Evolutionary conservation across 2,888 invertebrate species (phyloP).

Genomic region (Atethmia centrago): DNA sequence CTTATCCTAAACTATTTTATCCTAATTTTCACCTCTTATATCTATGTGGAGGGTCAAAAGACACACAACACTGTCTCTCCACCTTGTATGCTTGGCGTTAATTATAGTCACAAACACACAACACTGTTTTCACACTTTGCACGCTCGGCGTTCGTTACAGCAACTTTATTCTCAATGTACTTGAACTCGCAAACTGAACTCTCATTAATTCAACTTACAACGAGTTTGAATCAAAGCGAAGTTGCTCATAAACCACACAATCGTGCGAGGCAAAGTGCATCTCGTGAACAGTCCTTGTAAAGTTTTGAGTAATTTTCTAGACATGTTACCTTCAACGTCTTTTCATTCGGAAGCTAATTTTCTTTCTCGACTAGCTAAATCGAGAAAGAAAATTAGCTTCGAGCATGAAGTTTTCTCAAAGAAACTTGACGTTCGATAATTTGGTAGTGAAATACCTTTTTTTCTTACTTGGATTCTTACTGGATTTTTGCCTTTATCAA

Average conservation of each 20-base stretch:
- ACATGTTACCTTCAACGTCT: slow-evolving; percentile 30
- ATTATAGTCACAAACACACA: no score
- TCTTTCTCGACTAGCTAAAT: slow-evolving; percentile 12
- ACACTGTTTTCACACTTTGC: no score
- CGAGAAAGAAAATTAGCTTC: no score
- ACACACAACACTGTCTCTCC: no score
- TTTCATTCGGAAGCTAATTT: slow-evolving; percentile 38
- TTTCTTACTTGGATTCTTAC: neutral
- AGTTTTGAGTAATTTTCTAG: slow-evolving; percentile 50
- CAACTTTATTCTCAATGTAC: neutral
- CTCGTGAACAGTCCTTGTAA: slow-evolving; percentile 34
- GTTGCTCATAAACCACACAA: slow-evolving; percentile 20
- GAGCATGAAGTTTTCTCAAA: slow-evolving; percentile 1
- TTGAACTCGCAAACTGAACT: slow-evolving; percentile 14
- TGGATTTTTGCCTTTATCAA: neutral
- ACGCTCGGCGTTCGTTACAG: no score
- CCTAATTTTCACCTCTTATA: no score
- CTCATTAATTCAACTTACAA: slow-evolving; percentile 43
- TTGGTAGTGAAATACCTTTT: neutral
- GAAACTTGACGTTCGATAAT: slow-evolving; percentile 3
- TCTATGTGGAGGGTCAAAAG: no score
- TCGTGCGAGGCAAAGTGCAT: slow-evolving; percentile 3
- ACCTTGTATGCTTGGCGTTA: no score
- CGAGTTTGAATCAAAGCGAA: slow-evolving; percentile 49
- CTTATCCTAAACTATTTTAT: no score